Evolutionary conservation across 2,113 vertebrate genomes (phyloP), one percentile per base, ranked within the genome.

Genomic region (Morone saxatilis): DNA sequence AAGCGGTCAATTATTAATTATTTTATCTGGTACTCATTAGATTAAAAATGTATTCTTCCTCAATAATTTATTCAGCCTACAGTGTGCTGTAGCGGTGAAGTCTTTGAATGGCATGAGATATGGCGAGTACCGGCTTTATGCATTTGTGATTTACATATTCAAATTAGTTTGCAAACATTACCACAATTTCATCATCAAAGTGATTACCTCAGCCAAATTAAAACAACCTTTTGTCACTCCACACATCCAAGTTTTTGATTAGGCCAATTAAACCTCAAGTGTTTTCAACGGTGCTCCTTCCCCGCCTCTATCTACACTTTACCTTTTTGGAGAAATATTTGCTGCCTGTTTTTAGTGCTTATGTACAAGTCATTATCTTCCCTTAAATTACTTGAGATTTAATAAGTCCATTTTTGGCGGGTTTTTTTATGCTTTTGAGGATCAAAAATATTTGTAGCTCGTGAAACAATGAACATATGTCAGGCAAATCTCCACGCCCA

Each of bases 231-330:
- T 88, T 88, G 87, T 91, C 84, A 87, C 88, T 67, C 38, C 71
- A 88, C 90, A 92, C 75, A 88, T 92, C 79, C 76, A 80, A 48
- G 68, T 83, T 91, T 92, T 85, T 89, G 89, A 94, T 93, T 85
- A 90, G 79, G 69, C 76, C 84, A 85, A 93, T 94, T 92, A 86
- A 90, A 89, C 85, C 63, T 90, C 17, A 67, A 88, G 89, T 90
- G 72, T 90, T 88, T 81, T 76, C 31, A 40, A 53, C 56, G 31
- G 6, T 72, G 63, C 80, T 74, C 65, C 54, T 66, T 81, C 38
- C 5, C 48, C 59, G 57, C 65, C 4, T 86, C 84, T 38, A 41
- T 63, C 63, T 71, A 61, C 74, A 40, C 62, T 66, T 76, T 72
- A 71, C 67, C 36, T 76, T 70, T 79, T 31, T 61, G 4, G 48